Base-by-base conservation (phyloP, 2,113 vertebrate species). In the Leptocoma aspasia region DNA sequence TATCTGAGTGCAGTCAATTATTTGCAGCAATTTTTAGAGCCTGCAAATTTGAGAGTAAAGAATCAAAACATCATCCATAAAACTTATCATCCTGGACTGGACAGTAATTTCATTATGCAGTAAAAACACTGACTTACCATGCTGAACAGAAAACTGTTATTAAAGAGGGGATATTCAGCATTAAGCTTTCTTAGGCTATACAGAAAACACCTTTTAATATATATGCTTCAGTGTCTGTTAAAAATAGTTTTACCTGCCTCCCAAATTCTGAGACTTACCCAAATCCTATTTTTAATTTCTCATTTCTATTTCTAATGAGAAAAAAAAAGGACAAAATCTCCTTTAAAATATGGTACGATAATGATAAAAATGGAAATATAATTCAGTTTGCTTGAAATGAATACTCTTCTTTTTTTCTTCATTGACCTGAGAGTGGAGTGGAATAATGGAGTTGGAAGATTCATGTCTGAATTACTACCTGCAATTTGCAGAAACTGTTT, bases 41-140 rank as follows among this genome's bases (percentile, higher is more conserved):
- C 85, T 68, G 69, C 95, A 94, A 89, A 87, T 60, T 80, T 96
- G 60, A 89, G 18, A 94, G 81, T 49, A 76, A 21, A 91, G 60
- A 97, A 76, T 93, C 80, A 96, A 92, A 61, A 78, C 61, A 89
- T 56, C 79, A 68, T 52, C 71, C 39, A 64, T 65, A 92, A 95
- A 96, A 90, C 19, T 26, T 73, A 65, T 60, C 31, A 16, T 93
- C 61, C 92, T 92, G 89, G 81, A 96, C 84, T 37, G 68, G 72
- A 86, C 30, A 95, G n/a, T 91, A 82, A 94, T 95, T 95, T 95
- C 63, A 86, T 93, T 92, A 95, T 84, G 50, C 60, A 93, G 80
- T 86, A 86, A 93, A 97, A 97, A 87, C 30, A 93, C 14, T 78
- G 59, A 82, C 41, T 95, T 69, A 59, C 23, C 79, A 63, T 4